Evolutionary conservation across 2,113 vertebrate genomes (phyloP), one percentile per base, ranked within the genome.

Genomic region (Pelecanus crispus): DNA sequence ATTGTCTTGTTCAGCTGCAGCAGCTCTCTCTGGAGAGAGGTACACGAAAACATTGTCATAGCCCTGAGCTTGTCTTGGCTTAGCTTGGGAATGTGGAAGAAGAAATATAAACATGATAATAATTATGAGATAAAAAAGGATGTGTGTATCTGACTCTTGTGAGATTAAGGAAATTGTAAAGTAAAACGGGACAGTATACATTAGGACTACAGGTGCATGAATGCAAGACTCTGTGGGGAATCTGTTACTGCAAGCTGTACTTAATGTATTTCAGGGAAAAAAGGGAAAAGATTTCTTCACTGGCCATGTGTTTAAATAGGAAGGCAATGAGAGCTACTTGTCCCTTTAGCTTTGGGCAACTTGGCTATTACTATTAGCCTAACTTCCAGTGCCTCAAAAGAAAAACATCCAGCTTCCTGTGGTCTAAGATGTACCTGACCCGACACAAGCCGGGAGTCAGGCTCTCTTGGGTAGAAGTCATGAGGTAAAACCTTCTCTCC

Each of bases 1-100:
- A 82, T 95, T 86, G 78, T 93, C 88, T 42, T 40, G 79, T 90
- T 95, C 92, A 93, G 92, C 92, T 96, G 96, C 96, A 94, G 92
- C 92, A 94, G 85, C 80, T 81, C 83, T 93, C 80, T 93, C 86
- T 74, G 40, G 53, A 84, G 85, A 91, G 96, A 89, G 63, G 26
- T 68, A 78, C 29, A 6, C 31, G 79, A 72, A 94, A 83, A 85
- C 21, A 7, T 77, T 81, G 52, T 70, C 44, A 45, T 4, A 75
- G 50, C 92, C 81, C 87, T 58, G 85, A 88, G 89, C 86, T 96
- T 79, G 61, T 70, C 86, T 71, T 88, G 81, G 74, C 86, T 86
- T 95, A 90, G 86, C 92, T 92, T 96, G 86, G 78, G 86, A 94
- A 94, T 65, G 78, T 66, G 62, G 58, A 81, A 81, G 67, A 61